phyloP scores from a whole-genome alignment of 2,888 invertebrate genomes.

The Chironomus tentans region DNA sequence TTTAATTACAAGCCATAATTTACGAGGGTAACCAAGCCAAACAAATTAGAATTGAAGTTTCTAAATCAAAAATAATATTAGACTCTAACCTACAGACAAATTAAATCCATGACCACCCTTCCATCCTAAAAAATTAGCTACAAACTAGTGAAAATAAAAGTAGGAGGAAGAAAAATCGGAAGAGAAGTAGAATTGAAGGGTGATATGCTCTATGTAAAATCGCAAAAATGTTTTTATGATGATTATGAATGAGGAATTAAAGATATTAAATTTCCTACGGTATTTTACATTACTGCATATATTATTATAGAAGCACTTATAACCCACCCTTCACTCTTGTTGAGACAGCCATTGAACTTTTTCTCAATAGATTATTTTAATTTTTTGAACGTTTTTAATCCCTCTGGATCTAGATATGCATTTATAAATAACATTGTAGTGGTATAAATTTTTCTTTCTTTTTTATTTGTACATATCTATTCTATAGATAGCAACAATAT shows the following conservation, averaged over 20 bases:
- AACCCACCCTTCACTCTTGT: not conserved
- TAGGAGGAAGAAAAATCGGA: not conserved
- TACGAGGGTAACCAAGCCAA: too few species aligned
- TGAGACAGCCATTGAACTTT: not conserved
- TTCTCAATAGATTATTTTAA: not conserved
- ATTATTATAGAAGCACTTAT: not conserved
- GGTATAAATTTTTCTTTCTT: not conserved
- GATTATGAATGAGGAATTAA: slow-evolving; percentile 5
- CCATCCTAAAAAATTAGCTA: too few species aligned
- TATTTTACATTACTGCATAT: not conserved
- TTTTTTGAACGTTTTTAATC: not conserved
- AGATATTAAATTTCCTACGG: slow-evolving; percentile 24
- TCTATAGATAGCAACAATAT: not conserved
- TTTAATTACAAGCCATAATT: too few species aligned
- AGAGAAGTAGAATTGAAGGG: not conserved
- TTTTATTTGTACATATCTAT: not conserved
- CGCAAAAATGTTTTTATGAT: not conserved
- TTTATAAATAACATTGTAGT: too few species aligned
- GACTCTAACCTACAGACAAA: too few species aligned
- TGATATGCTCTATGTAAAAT: not conserved
- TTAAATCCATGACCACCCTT: too few species aligned
- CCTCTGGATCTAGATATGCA: not conserved
- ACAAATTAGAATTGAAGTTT: too few species aligned
- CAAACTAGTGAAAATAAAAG: too few species aligned
- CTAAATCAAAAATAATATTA: too few species aligned